Conservation (phyloP, 2,888 invertebrate species). For the Parnassius glacialis region DNA sequence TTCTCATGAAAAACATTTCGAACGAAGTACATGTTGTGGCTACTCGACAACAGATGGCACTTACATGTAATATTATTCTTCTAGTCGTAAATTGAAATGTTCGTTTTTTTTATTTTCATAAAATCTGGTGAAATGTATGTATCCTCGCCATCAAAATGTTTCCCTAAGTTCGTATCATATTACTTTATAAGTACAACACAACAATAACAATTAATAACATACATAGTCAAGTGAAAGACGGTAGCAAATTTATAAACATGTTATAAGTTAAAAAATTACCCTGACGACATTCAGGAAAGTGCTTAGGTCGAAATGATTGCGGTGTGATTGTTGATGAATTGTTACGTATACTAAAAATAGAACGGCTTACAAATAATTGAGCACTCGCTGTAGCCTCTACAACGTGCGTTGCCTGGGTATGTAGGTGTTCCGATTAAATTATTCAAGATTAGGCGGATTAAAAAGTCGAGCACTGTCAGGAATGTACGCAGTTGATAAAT, state of each 20-base stretch:
- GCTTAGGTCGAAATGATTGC: conserved; percentile 72
- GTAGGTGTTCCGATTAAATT: conserved; percentile 14
- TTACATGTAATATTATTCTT: neutral
- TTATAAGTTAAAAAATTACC: conserved; percentile 8
- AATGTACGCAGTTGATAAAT: conserved; percentile 8
- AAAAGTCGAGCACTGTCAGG: neutral
- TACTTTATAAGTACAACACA: too few species aligned
- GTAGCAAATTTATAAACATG: conserved; percentile 1
- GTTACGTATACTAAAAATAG: conserved; percentile 69
- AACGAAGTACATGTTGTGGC: neutral
- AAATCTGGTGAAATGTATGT: too few species aligned
- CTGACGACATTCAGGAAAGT: conserved; percentile 33
- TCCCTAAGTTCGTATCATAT: too few species aligned
- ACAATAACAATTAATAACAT: too few species aligned
- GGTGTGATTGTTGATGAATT: conserved; percentile 58
- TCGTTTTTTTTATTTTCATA: too few species aligned
- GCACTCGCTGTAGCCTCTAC: conserved; percentile 9
- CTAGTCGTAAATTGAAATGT: too few species aligned
- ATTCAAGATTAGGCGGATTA: conserved; percentile 12
- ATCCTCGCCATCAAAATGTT: too few species aligned
- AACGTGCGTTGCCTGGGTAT: neutral
- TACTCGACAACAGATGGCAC: conserved; percentile 19
- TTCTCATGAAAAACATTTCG: neutral
- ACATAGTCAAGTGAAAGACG: neutral
- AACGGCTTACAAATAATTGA: conserved; percentile 43